A percentile compares a stretch with the other conserved stretches of the same genome.
These are phyloP conservation scores for Thera britannica DNA, from an alignment of 2,888 invertebrate genomes.

Conservation along the genomic window DNA sequence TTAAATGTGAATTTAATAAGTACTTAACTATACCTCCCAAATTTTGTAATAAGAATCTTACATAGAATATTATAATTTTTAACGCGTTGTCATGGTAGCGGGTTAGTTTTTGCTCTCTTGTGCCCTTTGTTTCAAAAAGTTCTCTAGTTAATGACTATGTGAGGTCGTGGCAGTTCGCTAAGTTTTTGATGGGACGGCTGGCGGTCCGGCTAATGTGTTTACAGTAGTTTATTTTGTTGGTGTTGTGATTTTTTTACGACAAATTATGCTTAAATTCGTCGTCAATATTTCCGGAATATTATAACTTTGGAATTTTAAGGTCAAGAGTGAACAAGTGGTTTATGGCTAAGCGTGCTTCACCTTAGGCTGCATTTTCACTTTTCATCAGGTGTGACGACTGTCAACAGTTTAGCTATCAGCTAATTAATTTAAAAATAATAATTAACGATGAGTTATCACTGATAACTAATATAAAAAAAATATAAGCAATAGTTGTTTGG, in stretches of 20 bases:
- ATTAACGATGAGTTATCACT: no score
- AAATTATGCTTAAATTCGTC: neutral
- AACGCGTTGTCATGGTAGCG: constrained; percentile 66
- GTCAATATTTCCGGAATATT: neutral
- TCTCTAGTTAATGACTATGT: constrained; percentile 69
- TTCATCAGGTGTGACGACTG: no score
- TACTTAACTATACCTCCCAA: neutral
- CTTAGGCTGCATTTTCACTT: no score
- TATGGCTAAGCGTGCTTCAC: no score
- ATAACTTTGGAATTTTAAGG: no score
- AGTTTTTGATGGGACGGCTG: constrained; percentile 50
- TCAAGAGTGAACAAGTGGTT: no score
- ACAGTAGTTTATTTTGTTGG: constrained; percentile 13
- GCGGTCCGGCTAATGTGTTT: constrained; percentile 34
- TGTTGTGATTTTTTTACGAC: neutral
- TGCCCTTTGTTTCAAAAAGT: constrained; percentile 66
- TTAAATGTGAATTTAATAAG: no score
- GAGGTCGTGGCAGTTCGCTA: constrained; percentile 59
- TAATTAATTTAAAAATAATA: no score
- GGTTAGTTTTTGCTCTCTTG: constrained; percentile 60
- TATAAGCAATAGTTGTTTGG: no score
- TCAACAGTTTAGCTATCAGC: no score
- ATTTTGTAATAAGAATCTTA: constrained; percentile 4
- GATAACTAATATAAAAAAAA: no score
- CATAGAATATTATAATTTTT: constrained; percentile 29